A percentile compares a stretch with the other conserved stretches of the same genome.
phyloP scores from a whole-genome alignment of 2,888 invertebrate species.

The Agrenia bidenticulata region DNA sequence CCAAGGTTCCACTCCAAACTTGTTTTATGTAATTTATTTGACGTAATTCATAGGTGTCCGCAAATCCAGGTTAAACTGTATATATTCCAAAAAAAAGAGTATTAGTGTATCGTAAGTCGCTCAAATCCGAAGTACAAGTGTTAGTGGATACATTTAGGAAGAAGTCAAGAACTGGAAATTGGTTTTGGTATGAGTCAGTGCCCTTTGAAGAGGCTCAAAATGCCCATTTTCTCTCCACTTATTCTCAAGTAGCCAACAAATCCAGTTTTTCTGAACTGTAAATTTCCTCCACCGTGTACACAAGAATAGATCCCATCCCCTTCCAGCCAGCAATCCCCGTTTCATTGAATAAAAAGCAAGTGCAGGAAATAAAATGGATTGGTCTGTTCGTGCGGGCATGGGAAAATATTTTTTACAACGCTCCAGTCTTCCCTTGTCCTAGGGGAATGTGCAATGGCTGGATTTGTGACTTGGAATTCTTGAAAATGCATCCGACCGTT shows the following conservation, averaged over 20 bases:
- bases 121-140: not conserved
- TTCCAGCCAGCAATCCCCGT: not conserved
- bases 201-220: conserved; percentile 8
- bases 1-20: too few relatives aligned
- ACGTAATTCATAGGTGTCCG: too few relatives aligned
- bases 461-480: too few relatives aligned
- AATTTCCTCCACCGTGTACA: too few relatives aligned
- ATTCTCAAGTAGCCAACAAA: conserved; percentile 7
- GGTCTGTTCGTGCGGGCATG: not conserved
- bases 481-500: too few relatives aligned
- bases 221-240: conserved; percentile 8
- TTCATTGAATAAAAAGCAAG: not conserved
- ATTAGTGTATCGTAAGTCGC: too few relatives aligned
- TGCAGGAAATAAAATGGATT: not conserved
- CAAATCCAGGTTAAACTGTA: too few relatives aligned
- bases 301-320: not conserved
- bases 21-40: too few relatives aligned
- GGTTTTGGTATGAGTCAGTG: conserved; percentile 14
- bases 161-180: conserved; percentile 12
- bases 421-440: too few relatives aligned
- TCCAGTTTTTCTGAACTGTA: not conserved
- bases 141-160: not conserved
- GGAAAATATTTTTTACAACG: not conserved
- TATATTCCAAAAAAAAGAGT: too few relatives aligned
- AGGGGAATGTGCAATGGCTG: too few relatives aligned